phyloP scores from a whole-genome alignment of 2,888 invertebrate species.

The Cantharis flavilabris region DNA sequence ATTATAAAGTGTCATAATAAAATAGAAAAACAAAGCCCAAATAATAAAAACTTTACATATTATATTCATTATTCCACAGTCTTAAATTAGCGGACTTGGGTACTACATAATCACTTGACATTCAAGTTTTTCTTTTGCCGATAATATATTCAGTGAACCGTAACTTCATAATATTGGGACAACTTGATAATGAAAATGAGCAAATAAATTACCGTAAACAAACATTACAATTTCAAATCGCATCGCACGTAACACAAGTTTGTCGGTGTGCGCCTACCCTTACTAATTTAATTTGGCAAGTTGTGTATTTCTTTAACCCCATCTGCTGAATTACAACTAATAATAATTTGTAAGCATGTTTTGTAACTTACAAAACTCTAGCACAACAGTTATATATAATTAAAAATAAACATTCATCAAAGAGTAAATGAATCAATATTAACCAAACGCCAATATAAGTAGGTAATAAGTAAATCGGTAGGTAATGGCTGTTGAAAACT shows the following conservation, averaged over 20 bases:
- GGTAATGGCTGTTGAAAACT: background rate
- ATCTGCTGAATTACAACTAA: background rate
- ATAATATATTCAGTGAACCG: no score
- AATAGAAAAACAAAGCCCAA: no score
- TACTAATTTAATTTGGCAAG: background rate
- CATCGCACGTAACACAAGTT: background rate
- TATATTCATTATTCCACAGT: no score
- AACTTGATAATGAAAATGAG: no score
- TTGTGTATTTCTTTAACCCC: background rate
- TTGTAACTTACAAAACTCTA: background rate
- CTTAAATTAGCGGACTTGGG: no score
- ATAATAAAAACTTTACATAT: no score
- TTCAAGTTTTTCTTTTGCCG: no score
- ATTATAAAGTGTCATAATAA: no score
- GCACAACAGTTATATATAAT: background rate
- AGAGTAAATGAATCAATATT: background rate
- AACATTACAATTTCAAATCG: background rate
- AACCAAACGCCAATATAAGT: background rate
- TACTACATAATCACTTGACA: no score
- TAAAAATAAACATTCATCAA: background rate
- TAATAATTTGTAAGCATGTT: background rate
- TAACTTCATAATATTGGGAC: no score
- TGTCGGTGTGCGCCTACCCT: background rate
- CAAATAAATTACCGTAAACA: background rate
- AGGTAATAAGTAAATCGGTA: background rate